A percentile compares a stretch with the other conserved stretches of the same genome.
phyloP scores from a whole-genome alignment of 1,140 invertebrate genomes.

The Periplaneta americana region DNA sequence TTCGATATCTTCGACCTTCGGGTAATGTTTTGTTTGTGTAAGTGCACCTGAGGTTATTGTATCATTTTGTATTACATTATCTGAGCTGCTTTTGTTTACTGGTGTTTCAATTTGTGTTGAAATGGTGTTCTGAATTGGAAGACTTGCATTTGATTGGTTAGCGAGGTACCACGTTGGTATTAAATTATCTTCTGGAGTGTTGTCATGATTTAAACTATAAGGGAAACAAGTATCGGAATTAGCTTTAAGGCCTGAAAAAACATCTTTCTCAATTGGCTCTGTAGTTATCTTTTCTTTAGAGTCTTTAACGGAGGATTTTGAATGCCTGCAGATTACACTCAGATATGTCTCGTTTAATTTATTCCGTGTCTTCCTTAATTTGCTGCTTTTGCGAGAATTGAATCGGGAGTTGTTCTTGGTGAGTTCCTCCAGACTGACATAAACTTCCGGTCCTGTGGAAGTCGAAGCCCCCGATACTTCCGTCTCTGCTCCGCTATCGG shows the following conservation, averaged over 20 bases:
- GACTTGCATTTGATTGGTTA: not conserved
- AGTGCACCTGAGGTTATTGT: not conserved
- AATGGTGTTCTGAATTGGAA: not conserved
- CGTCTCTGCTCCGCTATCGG: not conserved
- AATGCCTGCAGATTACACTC: not conserved
- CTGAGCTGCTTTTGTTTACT: not conserved
- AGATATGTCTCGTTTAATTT: not conserved
- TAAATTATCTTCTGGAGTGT: not conserved
- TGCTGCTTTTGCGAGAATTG: not conserved
- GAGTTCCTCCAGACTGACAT: not conserved
- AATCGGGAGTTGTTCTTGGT: not conserved
- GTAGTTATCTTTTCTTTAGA: not conserved
- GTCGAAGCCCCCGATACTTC: not conserved
- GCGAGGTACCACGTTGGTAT: not conserved
- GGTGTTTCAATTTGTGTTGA: not conserved
- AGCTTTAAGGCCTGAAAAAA: not conserved
- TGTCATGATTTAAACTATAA: not conserved
- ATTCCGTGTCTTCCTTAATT: not conserved
- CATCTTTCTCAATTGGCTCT: not conserved
- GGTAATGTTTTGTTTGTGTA: constrained; percentile 1
- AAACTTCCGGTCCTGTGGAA: not conserved
- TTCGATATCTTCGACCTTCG: constrained; percentile 25
- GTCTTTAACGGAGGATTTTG: not conserved
- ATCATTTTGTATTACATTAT: not conserved
- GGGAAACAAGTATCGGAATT: not conserved